These are phyloP conservation scores for Carterocephalus palaemon DNA, from an alignment of 2,888 invertebrate genomes.

Conservation along the genomic window DNA sequence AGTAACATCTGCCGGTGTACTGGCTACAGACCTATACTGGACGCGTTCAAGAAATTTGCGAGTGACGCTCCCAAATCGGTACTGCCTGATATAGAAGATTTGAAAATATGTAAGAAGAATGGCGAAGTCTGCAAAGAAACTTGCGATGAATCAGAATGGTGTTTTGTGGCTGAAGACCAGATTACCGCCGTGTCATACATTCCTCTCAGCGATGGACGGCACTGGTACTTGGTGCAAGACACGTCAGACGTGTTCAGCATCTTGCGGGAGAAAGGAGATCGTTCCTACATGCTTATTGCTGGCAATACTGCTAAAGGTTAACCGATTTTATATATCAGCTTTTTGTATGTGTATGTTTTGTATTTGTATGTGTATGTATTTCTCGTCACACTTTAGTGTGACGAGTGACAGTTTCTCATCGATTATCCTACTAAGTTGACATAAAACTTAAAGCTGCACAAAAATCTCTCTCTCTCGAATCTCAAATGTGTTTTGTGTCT, in stretches of 20 bases:
- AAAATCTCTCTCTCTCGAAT: no score
- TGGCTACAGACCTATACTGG: constrained; percentile 81
- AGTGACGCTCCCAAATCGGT: constrained; percentile 58
- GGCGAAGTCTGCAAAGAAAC: constrained; percentile 35
- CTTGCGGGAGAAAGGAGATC: constrained; percentile 49
- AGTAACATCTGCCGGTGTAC: constrained; percentile 87
- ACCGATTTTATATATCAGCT: constrained; percentile 3
- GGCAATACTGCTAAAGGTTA: constrained; percentile 86
- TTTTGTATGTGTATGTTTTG: no score
- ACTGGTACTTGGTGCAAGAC: constrained; percentile 76
- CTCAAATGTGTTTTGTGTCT: no score
- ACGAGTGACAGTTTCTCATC: no score
- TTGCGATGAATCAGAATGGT: constrained; percentile 49
- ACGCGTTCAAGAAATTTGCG: constrained; percentile 81
- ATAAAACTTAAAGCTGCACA: no score
- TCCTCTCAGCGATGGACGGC: constrained; percentile 49
- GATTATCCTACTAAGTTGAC: no score
- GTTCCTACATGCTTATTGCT: constrained; percentile 80
- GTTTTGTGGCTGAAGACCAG: constrained; percentile 44
- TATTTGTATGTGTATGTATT: no score
- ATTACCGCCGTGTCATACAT: constrained; percentile 38
- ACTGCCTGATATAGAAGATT: constrained; percentile 53
- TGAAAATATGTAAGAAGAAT: constrained; percentile 45
- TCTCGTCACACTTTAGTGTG: no score
- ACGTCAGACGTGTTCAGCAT: constrained; percentile 74